phyloP scores from a whole-genome alignment of 2,888 invertebrate genomes.

The Steromphala cineraria region DNA sequence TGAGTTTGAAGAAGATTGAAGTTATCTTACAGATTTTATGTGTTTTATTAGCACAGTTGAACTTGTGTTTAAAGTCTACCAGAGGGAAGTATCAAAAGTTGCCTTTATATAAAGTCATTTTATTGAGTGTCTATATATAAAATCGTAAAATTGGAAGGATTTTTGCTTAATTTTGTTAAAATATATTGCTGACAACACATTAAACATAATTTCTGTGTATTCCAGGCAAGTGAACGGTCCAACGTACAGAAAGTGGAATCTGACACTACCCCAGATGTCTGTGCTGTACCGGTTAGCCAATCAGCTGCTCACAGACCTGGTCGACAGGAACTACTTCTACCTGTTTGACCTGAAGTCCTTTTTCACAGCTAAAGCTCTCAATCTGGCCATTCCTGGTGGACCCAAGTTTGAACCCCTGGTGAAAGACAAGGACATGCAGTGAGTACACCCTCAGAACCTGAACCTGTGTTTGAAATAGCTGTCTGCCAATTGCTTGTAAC shows the following conservation, averaged over 20 bases:
- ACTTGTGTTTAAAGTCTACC: too few species aligned
- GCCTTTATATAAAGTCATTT: too few species aligned
- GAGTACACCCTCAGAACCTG: too few species aligned
- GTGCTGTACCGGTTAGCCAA: slow-evolving; percentile 97
- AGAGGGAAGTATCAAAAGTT: too few species aligned
- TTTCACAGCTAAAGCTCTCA: slow-evolving; percentile 99
- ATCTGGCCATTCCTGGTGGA: slow-evolving; percentile 99
- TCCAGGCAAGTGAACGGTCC: slow-evolving; percentile 92
- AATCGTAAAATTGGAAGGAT: too few species aligned
- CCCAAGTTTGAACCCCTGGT: slow-evolving; percentile 99
- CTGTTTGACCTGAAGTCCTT: slow-evolving; percentile 99
- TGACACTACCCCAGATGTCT: slow-evolving; percentile 97
- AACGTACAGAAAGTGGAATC: slow-evolving; percentile 97
- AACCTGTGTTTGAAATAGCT: too few species aligned
- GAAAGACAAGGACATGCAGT: slow-evolving; percentile 95
- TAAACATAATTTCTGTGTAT: slow-evolving; percentile 26
- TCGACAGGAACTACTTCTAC: slow-evolving; percentile 99
- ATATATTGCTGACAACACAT: too few species aligned
- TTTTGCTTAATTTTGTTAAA: too few species aligned
- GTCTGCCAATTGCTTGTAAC: neutral
- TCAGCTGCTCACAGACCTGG: slow-evolving; percentile 96
- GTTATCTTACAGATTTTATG: too few species aligned
- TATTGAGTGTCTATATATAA: too few species aligned
- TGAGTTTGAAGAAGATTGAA: slow-evolving; percentile 35
- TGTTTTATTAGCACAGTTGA: too few species aligned